phyloP scores from a whole-genome alignment of 2,888 invertebrate species.

The Glyphotaelius pellucidus region DNA sequence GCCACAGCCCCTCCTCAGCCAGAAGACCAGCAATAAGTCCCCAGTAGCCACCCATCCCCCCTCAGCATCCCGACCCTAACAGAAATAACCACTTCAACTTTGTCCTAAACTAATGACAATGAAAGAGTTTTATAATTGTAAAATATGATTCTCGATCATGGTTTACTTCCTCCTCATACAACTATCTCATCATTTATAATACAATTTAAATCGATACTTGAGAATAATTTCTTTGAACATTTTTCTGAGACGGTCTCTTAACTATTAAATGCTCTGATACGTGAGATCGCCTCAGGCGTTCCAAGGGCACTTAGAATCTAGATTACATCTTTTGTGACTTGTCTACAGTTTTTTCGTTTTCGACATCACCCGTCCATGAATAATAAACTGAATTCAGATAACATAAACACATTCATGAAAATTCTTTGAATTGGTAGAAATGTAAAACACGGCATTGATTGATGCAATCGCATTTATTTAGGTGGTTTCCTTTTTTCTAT shows the following conservation, averaged over 20 bases:
- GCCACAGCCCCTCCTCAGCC: slow-evolving; percentile 65
- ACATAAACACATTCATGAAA: not conserved
- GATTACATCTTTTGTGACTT: not conserved
- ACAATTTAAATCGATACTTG: not conserved
- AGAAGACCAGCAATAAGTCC: slow-evolving; percentile 61
- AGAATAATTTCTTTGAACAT: not conserved
- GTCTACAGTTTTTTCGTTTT: not conserved
- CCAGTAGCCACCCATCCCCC: not conserved
- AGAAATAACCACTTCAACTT: not conserved
- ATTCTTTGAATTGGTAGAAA: not conserved
- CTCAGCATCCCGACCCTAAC: not conserved
- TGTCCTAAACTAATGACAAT: not conserved
- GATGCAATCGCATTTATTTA: not conserved
- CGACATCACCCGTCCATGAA: not conserved
- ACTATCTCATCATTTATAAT: not conserved
- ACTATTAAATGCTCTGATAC: not conserved
- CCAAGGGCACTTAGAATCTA: not conserved
- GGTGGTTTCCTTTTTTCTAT: not conserved
- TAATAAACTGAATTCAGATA: not conserved
- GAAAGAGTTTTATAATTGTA: not conserved
- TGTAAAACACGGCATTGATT: not conserved
- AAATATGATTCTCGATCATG: not conserved
- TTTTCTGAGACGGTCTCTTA: not conserved
- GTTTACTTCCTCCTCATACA: not conserved
- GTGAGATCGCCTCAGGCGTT: not conserved